Evolutionary conservation across 2,113 vertebrate genomes (phyloP).

Genomic region (Puma concolor): DNA sequence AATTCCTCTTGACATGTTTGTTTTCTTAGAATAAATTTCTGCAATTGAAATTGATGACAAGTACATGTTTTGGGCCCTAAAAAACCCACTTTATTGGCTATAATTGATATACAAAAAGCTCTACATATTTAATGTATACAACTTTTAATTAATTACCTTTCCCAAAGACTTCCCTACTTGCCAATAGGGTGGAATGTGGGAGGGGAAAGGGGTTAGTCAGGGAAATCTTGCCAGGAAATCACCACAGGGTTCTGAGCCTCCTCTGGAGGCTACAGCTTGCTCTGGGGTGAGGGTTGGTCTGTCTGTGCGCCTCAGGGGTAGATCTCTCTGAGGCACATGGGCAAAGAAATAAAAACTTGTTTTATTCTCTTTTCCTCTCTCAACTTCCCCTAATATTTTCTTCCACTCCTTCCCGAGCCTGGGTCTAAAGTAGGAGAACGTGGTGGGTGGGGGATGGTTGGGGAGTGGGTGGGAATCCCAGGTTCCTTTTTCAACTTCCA

Average conservation of each 20-base stretch:
- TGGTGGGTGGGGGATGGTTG: neutral
- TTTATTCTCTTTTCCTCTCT: neutral
- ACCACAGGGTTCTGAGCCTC: neutral
- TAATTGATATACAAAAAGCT: neutral
- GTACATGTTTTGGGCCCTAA: neutral
- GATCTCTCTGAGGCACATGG: neutral
- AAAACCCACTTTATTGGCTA: neutral
- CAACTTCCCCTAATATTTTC: neutral
- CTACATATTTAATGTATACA: neutral
- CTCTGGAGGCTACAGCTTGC: neutral
- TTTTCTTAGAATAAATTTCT: neutral
- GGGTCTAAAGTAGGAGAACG: neutral
- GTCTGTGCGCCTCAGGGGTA: too few species aligned
- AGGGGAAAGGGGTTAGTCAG: too few species aligned
- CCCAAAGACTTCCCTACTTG: neutral
- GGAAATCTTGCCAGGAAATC: neutral
- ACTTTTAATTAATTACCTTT: neutral
- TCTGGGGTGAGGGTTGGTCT: too few species aligned
- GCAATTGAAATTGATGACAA: neutral
- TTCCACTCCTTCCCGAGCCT: too few species aligned
- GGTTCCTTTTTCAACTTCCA: neutral
- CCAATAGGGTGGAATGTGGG: too few species aligned
- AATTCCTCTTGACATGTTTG: neutral
- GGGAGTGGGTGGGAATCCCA: too few species aligned
- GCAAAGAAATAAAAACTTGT: neutral